Evolutionary conservation across 2,797 vertebrate species (phyloP), one percentile per base, ranked within the genome.

Genomic region (Malurus leucopterus): DNA sequence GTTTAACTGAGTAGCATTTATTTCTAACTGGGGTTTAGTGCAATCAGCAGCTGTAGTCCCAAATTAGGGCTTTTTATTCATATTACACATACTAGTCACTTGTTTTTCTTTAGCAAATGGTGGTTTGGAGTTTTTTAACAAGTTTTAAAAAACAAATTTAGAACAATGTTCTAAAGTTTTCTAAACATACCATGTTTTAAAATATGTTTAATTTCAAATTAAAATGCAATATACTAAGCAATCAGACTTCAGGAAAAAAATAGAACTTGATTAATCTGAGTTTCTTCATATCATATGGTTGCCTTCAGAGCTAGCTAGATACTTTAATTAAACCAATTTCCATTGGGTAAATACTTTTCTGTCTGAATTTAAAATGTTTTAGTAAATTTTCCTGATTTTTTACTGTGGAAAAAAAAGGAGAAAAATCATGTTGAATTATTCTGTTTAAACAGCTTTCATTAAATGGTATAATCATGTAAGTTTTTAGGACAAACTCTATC

Each of bases 121-220:
- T 15, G 6, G 6, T 50, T 21, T 20, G 7, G 2, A 0, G 3
- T 27, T 47, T 70, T 54, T 26, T 2, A 29, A 13, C 10, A 41
- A 61, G 24, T 34, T 46, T 61, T 29, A 21, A 49, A 67, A 79
- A 36, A n/a, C 9, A 61, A 24, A 9, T 43, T 29, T 43, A 62
- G 23, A 38, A 24, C 2, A 36, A 29, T 29, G 4, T 65, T 77
- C 22, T 36, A 22, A 58, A 51, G 15, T 69, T 85, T 75, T 80
- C 9, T 75, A 38, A 62, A 58, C 15, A 49, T 14, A 5, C 1
- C 0, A 24, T n/a, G 18, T 83, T 71, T 51, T 65, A 59, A 72
- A 67, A 7, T 78, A 34, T 14, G 3, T 36, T 71, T 61, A 6
- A 36, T 75, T 74, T 63, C 2, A 74, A 74, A 62, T 63, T 58